Percentiles rank a stretch among this genome's conserved stretches.
phyloP scores from a whole-genome alignment of 2,113 vertebrate species.

The Misgurnus anguillicaudatus region DNA sequence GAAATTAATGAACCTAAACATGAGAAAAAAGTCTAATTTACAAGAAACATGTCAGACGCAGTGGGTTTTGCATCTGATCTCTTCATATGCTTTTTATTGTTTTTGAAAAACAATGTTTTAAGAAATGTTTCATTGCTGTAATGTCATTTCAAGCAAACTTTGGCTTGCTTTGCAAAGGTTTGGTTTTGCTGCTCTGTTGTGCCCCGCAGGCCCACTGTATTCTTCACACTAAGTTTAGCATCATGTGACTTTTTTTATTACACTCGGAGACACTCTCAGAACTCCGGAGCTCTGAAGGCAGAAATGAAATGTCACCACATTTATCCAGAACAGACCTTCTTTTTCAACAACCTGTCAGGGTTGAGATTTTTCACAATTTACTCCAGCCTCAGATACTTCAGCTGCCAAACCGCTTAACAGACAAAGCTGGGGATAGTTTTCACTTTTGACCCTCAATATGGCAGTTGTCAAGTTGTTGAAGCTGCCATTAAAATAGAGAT shows the following conservation, averaged over 20 bases:
- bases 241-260: not conserved
- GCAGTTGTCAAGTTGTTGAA: conserved; percentile 28
- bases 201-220: not conserved
- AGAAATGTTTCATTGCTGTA: not conserved
- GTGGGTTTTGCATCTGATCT: too few species aligned
- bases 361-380: conserved; percentile 42
- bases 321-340: conserved; percentile 13
- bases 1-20: too few species aligned
- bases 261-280: not conserved
- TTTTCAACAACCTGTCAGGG: conserved; percentile 35
- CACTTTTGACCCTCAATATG: not conserved
- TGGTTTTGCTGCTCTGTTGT: not conserved
- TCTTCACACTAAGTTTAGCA: not conserved
- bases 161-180: not conserved
- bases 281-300: conserved; percentile 11
- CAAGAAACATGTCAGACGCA: too few species aligned
- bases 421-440: conserved; percentile 17
- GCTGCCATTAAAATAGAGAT: conserved; percentile 10
- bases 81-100: not conserved
- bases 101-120: not conserved
- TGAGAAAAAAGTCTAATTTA: too few species aligned
- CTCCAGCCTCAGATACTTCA: conserved; percentile 32
- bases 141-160: not conserved
- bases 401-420: conserved; percentile 17
- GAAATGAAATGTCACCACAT: conserved; percentile 32